Percentiles rank a stretch among this genome's conserved stretches.
phyloP scores from a whole-genome alignment of 2,797 vertebrate species.

The Tokudaia muenninki region DNA sequence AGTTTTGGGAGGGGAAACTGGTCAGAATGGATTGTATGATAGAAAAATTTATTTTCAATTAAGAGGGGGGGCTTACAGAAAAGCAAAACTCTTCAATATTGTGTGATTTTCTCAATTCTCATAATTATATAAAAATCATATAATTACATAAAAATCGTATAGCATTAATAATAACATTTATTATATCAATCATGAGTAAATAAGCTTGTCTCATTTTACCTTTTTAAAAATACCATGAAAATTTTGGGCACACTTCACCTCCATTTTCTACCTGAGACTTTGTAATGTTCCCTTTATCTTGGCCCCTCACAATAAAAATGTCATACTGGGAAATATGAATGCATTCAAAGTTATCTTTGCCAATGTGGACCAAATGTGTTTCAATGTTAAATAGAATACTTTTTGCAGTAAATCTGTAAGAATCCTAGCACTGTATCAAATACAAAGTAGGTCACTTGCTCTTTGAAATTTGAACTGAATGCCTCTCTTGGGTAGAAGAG shows the following conservation, averaged over 20 bases:
- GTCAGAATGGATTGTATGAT: not conserved
- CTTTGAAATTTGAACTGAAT: conserved; percentile 19
- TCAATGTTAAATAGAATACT: not conserved
- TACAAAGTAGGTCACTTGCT: not conserved
- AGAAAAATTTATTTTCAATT: not conserved
- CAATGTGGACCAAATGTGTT: not conserved
- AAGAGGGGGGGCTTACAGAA: not conserved
- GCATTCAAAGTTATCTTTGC: not conserved
- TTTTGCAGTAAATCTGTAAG: not conserved
- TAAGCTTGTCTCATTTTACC: not conserved
- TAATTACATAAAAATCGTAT: too few relatives aligned
- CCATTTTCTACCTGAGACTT: not conserved
- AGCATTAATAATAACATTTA: not conserved
- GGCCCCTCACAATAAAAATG: not conserved
- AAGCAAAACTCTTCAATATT: not conserved
- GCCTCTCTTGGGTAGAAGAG: not conserved
- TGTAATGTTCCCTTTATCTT: not conserved
- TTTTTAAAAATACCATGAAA: not conserved
- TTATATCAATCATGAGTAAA: not conserved
- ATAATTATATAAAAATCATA: not conserved
- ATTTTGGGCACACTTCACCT: not conserved
- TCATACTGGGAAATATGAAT: not conserved
- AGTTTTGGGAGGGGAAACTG: not conserved
- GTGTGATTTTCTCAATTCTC: not conserved
- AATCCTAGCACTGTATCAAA: not conserved